Evolutionary conservation across 2,113 vertebrate species (phyloP).

Genomic region (Empidonax traillii): DNA sequence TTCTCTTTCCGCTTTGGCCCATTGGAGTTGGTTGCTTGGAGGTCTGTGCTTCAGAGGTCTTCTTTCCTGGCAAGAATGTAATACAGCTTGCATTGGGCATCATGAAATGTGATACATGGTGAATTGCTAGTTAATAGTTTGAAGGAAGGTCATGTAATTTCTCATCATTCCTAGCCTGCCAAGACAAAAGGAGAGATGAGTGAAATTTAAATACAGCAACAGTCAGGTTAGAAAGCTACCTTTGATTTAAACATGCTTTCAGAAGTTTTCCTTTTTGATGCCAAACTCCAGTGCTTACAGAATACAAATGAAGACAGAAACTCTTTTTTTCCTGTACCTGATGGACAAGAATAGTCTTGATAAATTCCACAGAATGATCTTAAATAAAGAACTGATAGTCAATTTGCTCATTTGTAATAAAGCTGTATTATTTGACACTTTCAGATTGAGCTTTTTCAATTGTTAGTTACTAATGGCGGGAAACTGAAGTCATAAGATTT

Average conservation of each 20-base stretch:
- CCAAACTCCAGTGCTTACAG: background rate
- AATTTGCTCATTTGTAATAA: background rate
- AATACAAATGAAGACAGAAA: background rate
- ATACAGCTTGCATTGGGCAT: background rate
- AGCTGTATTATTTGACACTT: background rate
- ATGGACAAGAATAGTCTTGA: background rate
- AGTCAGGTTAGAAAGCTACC: background rate
- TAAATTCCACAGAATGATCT: background rate
- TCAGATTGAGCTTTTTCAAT: background rate
- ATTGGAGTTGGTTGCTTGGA: background rate
- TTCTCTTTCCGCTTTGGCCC: background rate
- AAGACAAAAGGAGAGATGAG: background rate
- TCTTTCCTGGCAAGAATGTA: background rate
- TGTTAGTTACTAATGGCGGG: background rate
- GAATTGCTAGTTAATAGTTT: background rate
- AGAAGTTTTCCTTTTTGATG: background rate
- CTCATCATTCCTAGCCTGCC: background rate
- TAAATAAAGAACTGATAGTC: background rate
- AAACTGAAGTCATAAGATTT: background rate
- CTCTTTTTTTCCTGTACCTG: background rate
- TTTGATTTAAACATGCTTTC: background rate
- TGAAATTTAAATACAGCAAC: background rate
- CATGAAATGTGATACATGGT: background rate
- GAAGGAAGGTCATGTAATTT: background rate
- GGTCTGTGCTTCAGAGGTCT: background rate